Evolutionary conservation across 2,113 vertebrate genomes (phyloP).

Genomic region (Orthonyx spaldingii): DNA sequence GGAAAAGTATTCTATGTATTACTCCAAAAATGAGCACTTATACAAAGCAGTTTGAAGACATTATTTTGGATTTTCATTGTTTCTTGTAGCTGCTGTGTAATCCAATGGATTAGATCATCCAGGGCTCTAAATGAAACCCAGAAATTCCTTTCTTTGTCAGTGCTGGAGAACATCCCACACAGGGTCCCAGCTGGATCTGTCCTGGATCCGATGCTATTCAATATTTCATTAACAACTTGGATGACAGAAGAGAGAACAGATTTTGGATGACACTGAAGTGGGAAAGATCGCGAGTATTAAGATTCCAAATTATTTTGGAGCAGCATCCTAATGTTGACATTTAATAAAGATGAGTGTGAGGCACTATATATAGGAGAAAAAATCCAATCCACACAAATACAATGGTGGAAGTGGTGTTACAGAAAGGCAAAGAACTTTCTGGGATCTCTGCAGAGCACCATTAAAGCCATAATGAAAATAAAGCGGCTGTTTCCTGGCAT

Average conservation of each 20-base stretch:
- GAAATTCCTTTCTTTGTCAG: slow-evolving; percentile 34
- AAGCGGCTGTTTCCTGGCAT: background rate
- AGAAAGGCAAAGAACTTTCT: background rate
- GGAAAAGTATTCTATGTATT: background rate
- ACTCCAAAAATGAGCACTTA: background rate
- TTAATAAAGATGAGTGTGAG: background rate
- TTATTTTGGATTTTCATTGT: background rate
- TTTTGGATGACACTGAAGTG: slow-evolving; percentile 40
- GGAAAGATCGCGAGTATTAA: background rate
- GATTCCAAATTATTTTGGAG: slow-evolving; percentile 33
- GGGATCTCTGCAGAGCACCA: background rate
- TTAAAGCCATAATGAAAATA: background rate
- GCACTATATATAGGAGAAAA: background rate
- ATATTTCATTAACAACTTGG: slow-evolving; percentile 57
- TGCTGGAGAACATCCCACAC: background rate
- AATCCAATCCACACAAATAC: background rate
- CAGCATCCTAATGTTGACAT: slow-evolving; percentile 9
- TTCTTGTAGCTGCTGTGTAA: background rate
- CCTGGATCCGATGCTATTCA: background rate
- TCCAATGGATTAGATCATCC: slow-evolving; percentile 38
- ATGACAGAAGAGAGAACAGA: slow-evolving; percentile 20
- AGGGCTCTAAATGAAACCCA: slow-evolving; percentile 32
- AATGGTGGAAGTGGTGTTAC: background rate
- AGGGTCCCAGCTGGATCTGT: slow-evolving; percentile 33
- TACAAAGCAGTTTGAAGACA: background rate